Base-by-base conservation (phyloP, 2,888 invertebrate species). In the Epicampocera succincta region DNA sequence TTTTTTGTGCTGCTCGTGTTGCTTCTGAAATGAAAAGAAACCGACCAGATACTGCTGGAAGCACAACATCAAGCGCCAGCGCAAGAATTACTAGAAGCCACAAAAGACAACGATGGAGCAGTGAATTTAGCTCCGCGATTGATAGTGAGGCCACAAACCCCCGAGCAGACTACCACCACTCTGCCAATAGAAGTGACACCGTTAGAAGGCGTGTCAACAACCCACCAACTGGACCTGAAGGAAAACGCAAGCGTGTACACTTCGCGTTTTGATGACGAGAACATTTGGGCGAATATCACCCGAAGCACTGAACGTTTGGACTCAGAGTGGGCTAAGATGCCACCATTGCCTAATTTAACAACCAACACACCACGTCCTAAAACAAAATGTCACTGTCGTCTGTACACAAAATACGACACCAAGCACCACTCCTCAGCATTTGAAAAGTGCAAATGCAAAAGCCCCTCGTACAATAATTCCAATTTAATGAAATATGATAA, bases 281-380 rank as follows among this genome's bases (percentile, higher is more conserved):
- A 88, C 77, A 87, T 89, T 38, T 84, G 88, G 46, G 78, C 84
- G 42, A 89, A 89, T 69, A 89, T 89, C 21, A 88, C 85, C 44
- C 86, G 85, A n/a, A 89, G 89, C 80, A 89, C 88, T 54, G 87
- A 87, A 66, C 86, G 88, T 8, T 83, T 89, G 77, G 85, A 87
- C 25, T 78, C 80, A 73, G 87, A 89, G 76, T 80, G 89, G 85
- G 87, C 89, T 50, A 89, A 89, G 85, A 89, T 89, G 85, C 87
- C 86, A 8, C 89, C 89, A 42, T 56, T 89, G 76, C 88, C 89
- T 12, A 86, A 85, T 65, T 15, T 87, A 44, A 74, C 84, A 15
- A 80, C 84, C 74, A 61, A 19, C 84, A 66, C 68, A 69, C 42
- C 58, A 72, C 50, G 52, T 61, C 54, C 38, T 33, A 76, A 61